Evolutionary conservation across 2,888 invertebrate species (phyloP).

Genomic region (Mesorhabditis sp.): DNA sequence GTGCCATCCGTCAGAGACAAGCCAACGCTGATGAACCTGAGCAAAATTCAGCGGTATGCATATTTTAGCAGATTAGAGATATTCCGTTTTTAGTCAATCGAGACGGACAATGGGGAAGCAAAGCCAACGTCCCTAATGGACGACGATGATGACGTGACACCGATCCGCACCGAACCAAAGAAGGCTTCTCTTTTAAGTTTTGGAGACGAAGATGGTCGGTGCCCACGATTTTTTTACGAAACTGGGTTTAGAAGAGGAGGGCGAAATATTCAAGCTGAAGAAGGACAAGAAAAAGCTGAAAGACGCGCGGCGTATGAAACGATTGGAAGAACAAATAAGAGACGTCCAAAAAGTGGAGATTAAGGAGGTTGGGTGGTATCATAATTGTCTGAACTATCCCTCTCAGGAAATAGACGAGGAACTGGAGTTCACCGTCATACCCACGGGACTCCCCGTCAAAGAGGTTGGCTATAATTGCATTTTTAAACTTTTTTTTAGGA

Average conservation of each 20-base stretch:
- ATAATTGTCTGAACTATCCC: background rate
- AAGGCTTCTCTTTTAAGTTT: constrained; percentile 38
- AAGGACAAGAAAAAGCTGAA: constrained; percentile 42
- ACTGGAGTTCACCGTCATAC: background rate
- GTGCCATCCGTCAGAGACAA: constrained; percentile 30
- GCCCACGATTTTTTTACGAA: background rate
- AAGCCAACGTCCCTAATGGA: background rate
- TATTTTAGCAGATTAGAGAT: too few relatives aligned
- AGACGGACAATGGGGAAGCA: too few relatives aligned
- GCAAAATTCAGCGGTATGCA: constrained; percentile 10
- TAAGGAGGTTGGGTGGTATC: constrained; percentile 14
- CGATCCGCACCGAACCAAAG: constrained; percentile 9
- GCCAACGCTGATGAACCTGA: constrained; percentile 17
- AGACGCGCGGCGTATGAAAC: constrained; percentile 33
- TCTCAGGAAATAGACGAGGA: constrained; percentile 1
- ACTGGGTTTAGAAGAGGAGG: constrained; percentile 20
- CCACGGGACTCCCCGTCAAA: background rate
- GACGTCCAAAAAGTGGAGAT: constrained; percentile 13
- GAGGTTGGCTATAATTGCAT: background rate
- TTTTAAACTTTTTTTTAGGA: background rate
- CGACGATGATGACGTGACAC: constrained; percentile 10
- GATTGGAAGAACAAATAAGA: constrained; percentile 30
- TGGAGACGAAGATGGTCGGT: constrained; percentile 43
- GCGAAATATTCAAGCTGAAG: constrained; percentile 40
- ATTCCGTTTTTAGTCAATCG: too few relatives aligned